These are phyloP conservation scores for Marmota flaviventris DNA, from an alignment of 2,113 vertebrate genomes.

Conservation along the genomic window DNA sequence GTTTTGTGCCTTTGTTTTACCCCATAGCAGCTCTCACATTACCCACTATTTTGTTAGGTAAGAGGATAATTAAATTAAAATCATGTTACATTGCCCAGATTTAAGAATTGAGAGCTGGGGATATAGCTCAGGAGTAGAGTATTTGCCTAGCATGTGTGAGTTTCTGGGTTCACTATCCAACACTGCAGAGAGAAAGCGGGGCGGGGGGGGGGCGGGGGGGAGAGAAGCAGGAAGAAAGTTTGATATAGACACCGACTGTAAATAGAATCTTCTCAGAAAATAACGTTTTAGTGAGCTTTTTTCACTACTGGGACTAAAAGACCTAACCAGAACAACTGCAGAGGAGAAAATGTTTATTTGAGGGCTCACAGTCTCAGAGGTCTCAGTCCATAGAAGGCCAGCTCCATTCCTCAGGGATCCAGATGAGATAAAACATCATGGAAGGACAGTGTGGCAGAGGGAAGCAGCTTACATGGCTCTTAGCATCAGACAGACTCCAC, in stretches of 20 bases:
- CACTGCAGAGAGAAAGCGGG: no score
- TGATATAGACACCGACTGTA: not conserved
- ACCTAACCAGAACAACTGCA: no score
- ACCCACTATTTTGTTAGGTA: not conserved
- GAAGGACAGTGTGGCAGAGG: no score
- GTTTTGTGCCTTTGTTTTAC: not conserved
- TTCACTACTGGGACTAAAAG: no score
- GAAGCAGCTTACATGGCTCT: no score
- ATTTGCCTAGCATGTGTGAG: not conserved
- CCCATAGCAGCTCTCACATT: not conserved
- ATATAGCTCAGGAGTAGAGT: not conserved
- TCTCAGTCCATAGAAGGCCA: no score
- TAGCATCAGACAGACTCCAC: no score
- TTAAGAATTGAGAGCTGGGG: not conserved
- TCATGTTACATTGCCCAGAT: not conserved
- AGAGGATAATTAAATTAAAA: not conserved
- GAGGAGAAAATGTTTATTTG: no score
- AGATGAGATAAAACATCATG: no score
- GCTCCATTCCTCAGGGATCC: no score
- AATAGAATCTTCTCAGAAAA: conserved; percentile 39
- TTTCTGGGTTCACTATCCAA: not conserved
- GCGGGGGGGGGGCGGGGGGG: accelerated
- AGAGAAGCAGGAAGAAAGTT: not conserved
- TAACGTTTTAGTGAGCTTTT: not conserved
- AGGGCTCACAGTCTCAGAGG: no score